Conservation (phyloP, 1,140 invertebrate species). For the Agrypnia vestita region DNA sequence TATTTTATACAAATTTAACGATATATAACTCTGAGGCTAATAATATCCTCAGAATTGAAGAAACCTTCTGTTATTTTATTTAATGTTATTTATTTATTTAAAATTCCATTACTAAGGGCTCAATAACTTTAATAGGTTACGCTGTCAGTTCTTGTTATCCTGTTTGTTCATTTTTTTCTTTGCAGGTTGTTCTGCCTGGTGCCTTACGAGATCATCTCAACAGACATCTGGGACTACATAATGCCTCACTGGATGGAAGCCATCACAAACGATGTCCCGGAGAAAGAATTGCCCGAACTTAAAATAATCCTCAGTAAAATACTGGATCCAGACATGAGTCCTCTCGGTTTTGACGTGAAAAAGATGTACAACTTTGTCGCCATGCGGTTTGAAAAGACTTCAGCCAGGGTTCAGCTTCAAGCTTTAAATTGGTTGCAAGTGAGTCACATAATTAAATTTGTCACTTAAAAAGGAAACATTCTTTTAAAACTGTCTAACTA, state of each 20-base stretch:
- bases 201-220: slow-evolving; percentile 97
- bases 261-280: slow-evolving; percentile 94
- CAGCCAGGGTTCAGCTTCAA: slow-evolving; percentile 92
- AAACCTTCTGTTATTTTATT: too few species aligned
- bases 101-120: too few species aligned
- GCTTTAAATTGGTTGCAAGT: slow-evolving; percentile 97
- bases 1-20: too few species aligned
- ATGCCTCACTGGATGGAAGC: slow-evolving; percentile 99
- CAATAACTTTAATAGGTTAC: too few species aligned
- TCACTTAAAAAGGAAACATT: too few species aligned
- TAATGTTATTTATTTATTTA: too few species aligned
- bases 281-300: slow-evolving; percentile 92
- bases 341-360: slow-evolving; percentile 93
- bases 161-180: background rate
- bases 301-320: slow-evolving; percentile 97
- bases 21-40: too few species aligned
- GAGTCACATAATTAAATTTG: slow-evolving; percentile 58
- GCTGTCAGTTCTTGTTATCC: background rate
- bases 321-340: slow-evolving; percentile 95
- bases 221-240: slow-evolving; percentile 97
- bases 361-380: slow-evolving; percentile 97
- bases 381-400: slow-evolving; percentile 87
- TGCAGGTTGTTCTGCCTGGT: slow-evolving; percentile 92
- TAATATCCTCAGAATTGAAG: too few species aligned
- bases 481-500: too few species aligned